Evolutionary conservation across 1,140 invertebrate genomes (phyloP).

Genomic region (Diprion similis): DNA sequence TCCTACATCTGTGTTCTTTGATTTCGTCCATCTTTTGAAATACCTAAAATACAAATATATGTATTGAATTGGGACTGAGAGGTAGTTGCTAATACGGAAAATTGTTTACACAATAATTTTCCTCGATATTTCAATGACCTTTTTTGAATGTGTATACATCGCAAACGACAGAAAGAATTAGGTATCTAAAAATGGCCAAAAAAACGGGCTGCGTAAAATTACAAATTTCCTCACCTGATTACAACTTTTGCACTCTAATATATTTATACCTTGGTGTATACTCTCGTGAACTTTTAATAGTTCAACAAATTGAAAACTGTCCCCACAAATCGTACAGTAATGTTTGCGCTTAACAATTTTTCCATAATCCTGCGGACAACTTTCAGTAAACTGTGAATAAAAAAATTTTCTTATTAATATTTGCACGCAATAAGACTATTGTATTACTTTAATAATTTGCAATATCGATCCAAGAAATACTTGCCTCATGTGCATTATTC

Average conservation of each 20-base stretch:
- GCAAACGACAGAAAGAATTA: not conserved
- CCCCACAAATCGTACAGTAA: slow-evolving; percentile 58
- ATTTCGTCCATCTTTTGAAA: slow-evolving; percentile 35
- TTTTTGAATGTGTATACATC: too few relatives aligned
- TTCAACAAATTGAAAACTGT: slow-evolving; percentile 51
- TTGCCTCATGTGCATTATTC: not conserved
- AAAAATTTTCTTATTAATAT: not conserved
- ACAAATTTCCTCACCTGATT: slow-evolving; percentile 31
- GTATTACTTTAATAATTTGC: not conserved
- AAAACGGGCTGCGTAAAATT: slow-evolving; percentile 5
- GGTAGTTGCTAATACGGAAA: not conserved
- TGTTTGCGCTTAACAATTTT: slow-evolving; percentile 43
- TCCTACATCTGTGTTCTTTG: slow-evolving; percentile 30
- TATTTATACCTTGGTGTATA: slow-evolving; percentile 32
- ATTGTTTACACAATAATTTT: slow-evolving; percentile 20
- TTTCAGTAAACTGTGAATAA: slow-evolving; percentile 20
- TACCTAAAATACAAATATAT: slow-evolving; percentile 16
- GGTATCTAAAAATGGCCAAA: slow-evolving; percentile 9
- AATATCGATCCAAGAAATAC: not conserved
- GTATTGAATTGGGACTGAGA: slow-evolving; percentile 9
- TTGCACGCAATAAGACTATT: slow-evolving; percentile 7
- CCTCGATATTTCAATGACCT: not conserved
- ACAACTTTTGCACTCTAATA: slow-evolving; percentile 29
- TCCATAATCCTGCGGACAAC: slow-evolving; percentile 23
- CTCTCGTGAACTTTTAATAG: slow-evolving; percentile 52